A percentile compares a stretch with the other conserved stretches of the same genome.
Evolutionary conservation across 2,113 vertebrate species (phyloP).

Genomic region (Catharus fuscescens): DNA sequence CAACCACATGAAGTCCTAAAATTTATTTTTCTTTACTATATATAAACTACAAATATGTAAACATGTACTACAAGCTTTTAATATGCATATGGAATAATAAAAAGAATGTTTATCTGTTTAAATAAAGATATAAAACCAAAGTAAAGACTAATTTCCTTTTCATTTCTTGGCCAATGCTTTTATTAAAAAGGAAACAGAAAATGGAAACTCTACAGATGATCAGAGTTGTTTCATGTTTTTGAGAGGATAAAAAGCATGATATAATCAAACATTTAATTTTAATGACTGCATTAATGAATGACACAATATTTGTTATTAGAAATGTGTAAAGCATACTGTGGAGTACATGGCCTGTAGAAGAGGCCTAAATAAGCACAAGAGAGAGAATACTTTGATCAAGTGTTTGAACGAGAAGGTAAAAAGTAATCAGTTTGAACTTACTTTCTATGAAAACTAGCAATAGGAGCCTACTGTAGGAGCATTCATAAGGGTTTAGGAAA

Average conservation of each 20-base stretch:
- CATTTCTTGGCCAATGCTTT: background rate
- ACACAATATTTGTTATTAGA: background rate
- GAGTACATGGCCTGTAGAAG: background rate
- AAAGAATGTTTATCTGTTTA: background rate
- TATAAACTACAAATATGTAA: background rate
- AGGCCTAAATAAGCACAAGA: background rate
- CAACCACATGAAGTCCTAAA: background rate
- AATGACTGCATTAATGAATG: background rate
- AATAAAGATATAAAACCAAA: background rate
- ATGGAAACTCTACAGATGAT: background rate
- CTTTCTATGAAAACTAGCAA: slow-evolving; percentile 15
- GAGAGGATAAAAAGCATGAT: background rate
- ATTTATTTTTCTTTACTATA: background rate
- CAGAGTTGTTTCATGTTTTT: background rate
- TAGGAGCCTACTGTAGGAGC: background rate
- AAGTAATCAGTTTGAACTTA: slow-evolving; percentile 10
- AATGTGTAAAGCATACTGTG: background rate
- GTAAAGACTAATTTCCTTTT: background rate
- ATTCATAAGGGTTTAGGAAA: background rate
- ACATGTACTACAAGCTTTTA: background rate
- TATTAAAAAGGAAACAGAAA: background rate
- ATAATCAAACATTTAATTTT: background rate
- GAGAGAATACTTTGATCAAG: background rate
- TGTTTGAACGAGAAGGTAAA: background rate
- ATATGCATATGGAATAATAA: background rate